phyloP scores from a whole-genome alignment of 2,797 vertebrate genomes.

The Periophthalmus magnuspinnatus region DNA sequence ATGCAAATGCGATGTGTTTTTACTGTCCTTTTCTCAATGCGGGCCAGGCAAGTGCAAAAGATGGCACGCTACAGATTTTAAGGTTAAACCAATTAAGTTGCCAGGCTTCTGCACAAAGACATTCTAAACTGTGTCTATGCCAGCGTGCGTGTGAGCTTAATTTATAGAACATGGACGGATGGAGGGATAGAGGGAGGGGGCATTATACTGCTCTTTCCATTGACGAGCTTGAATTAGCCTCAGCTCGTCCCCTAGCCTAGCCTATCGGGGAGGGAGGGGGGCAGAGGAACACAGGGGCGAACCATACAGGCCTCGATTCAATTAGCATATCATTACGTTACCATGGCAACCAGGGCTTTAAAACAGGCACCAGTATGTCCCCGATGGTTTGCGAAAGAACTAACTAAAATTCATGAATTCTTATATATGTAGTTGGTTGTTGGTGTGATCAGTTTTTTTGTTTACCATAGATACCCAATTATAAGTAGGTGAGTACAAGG shows the following conservation, averaged over 20 bases:
- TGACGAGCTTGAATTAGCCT: slow-evolving; percentile 65
- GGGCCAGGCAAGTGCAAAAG: slow-evolving; percentile 38
- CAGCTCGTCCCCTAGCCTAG: slow-evolving; percentile 56
- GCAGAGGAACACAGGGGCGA: slow-evolving; percentile 47
- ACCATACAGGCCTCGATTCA: slow-evolving; percentile 72
- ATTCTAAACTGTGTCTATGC: slow-evolving; percentile 24
- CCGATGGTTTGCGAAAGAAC: slow-evolving; percentile 38
- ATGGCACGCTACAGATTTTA: slow-evolving; percentile 57
- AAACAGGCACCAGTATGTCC: slow-evolving; percentile 57
- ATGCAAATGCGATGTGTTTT: slow-evolving; percentile 29
- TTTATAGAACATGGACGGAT: slow-evolving; percentile 61
- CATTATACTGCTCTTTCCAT: slow-evolving; percentile 29
- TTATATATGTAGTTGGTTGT: background rate
- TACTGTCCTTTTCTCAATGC: slow-evolving; percentile 21
- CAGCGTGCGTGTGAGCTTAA: slow-evolving; percentile 50
- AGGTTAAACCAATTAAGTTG: slow-evolving; percentile 73
- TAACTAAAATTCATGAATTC: slow-evolving; percentile 5
- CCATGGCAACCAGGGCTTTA: slow-evolving; percentile 67
- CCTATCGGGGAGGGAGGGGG: slow-evolving; percentile 44
- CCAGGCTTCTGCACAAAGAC: slow-evolving; percentile 45
- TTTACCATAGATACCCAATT: slow-evolving; percentile 7
- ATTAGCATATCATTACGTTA: slow-evolving; percentile 82
- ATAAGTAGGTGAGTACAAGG: slow-evolving; percentile 12
- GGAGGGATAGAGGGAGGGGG: background rate
- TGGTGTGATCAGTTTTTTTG: slow-evolving; percentile 17